Base-by-base conservation (phyloP, 37 sponge, comb jelly and placozoan species). In the Axinella damicornis region DNA sequence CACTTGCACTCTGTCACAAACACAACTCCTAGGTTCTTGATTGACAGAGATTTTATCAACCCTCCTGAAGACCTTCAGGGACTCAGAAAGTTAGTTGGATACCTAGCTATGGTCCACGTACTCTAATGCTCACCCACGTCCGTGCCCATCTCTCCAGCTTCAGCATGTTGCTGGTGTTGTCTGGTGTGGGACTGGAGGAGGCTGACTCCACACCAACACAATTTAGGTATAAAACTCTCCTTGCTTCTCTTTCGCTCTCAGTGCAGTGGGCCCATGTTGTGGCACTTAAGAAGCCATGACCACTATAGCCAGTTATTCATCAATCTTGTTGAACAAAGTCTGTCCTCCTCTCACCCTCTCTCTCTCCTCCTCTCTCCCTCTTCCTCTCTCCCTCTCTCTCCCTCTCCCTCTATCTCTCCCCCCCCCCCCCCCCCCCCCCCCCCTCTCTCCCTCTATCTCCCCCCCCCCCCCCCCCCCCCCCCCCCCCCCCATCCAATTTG, bases 21-120 rank as follows among this genome's bases (percentile, higher is more conserved):
- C 46, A 46, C 46, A 46, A 46, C 46, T 12, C 30, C 1, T 31
- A 76, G 77, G 28, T 76, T 76, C 33, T 13, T 76, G 16, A 76
- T 76, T 33, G 77, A 76, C 34, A 25, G 58, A 21, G 58, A 33
- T 28, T 76, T 76, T 59, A 0, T 76, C 4, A 37, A 46, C 46
- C 46, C 46, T 46, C 46, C 58, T 55, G 62, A 55, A 76, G 39
- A 46, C 46, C 9, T 46, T 46, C 46, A 46, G 46, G 46, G 9
- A 46, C 46, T 46, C 6, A 46, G 46, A 46, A 46, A 9, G 46
- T 46, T 12, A 46, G n/a, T n/a, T n/a, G n/a, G n/a, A n/a, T n/a
- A n/a, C n/a, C n/a, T n/a, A n/a, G n/a, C n/a, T n/a, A n/a, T n/a
- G n/a, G n/a, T n/a, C n/a, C n/a, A n/a, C n/a, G n/a, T n/a, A n/a